Conservation (phyloP, 2,797 vertebrate species). For the Rhincodon typus region DNA sequence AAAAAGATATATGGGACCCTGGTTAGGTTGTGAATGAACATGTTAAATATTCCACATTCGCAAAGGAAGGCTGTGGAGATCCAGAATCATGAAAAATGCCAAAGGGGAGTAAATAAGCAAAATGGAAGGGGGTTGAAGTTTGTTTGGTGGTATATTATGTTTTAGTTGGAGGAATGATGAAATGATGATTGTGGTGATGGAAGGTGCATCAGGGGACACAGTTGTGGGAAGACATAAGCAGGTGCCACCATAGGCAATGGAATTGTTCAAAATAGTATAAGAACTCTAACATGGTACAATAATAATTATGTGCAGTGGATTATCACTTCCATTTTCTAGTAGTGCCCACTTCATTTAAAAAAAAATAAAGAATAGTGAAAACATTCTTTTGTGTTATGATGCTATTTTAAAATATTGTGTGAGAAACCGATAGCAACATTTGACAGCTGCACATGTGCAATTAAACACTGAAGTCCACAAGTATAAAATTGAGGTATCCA, state of each 20-base stretch:
- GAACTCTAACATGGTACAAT: neutral
- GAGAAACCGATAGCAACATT: too few species aligned
- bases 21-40: neutral
- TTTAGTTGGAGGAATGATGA: neutral
- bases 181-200: neutral
- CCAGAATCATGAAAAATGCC: neutral
- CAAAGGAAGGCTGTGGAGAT: neutral
- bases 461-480: too few species aligned
- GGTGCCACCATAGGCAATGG: neutral
- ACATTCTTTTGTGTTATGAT: too few species aligned
- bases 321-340: neutral
- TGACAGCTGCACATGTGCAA: too few species aligned
- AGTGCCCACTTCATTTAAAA: too few species aligned
- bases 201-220: neutral
- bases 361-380: too few species aligned
- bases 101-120: neutral
- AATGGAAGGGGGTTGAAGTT: neutral
- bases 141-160: neutral
- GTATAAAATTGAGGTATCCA: too few species aligned
- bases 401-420: too few species aligned
- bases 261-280: neutral
- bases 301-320: neutral
- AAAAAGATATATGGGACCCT: neutral
- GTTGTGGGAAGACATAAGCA: neutral
- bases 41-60: neutral